Base-by-base conservation (phyloP, 2,888 invertebrate genomes). In the Ethmia dodecea region DNA sequence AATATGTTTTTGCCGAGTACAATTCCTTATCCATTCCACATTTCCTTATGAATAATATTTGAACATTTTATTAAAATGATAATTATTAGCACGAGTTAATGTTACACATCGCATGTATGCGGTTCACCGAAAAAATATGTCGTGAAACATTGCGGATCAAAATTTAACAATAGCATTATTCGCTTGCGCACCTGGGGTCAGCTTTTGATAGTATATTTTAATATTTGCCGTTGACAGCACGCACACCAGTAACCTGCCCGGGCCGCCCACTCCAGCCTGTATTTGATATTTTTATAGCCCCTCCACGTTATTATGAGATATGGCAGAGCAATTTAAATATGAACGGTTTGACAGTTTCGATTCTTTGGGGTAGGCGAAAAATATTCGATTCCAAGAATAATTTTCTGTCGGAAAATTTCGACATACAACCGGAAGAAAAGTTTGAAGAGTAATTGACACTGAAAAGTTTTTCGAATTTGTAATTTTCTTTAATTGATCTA, bases 271-370 rank as follows among this genome's bases (percentile, higher is more conserved):
- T 49, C 47, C 49, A 51, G 55, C 55, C 72, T 78, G 77, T 73
- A 70, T 74, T 74, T 77, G 77, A 81, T 80, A 79, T 79, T 81
- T 81, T 83, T 80, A 79, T 76, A 63, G 74, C 70, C 66, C 52
- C 67, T 64, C 62, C 63, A 72, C 65, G 75, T 74, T 74, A 78
- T 67, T 64, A 64, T 74, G 81, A 81, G 72, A 79, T 79, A 81
- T 75, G 66, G 75, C 70, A 47, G 60, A 60, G 61, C 64, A 64
- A 77, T 75, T 78, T 76, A 66, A 78, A 81, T 78, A 70, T 77
- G 70, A 78, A 77, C 71, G 68, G 59, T 70, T 70, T 67, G 70
- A 71, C 70, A 68, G 60, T 73, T 74, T 69, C 63, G 68, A 68
- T 60, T 63, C 60, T 57, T 47, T 60, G 52, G 48, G 55, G 55